Percentiles rank a stretch among this genome's conserved stretches.
phyloP scores from a whole-genome alignment of 2,888 invertebrate genomes.

The Brachynemurus nebulosus region DNA sequence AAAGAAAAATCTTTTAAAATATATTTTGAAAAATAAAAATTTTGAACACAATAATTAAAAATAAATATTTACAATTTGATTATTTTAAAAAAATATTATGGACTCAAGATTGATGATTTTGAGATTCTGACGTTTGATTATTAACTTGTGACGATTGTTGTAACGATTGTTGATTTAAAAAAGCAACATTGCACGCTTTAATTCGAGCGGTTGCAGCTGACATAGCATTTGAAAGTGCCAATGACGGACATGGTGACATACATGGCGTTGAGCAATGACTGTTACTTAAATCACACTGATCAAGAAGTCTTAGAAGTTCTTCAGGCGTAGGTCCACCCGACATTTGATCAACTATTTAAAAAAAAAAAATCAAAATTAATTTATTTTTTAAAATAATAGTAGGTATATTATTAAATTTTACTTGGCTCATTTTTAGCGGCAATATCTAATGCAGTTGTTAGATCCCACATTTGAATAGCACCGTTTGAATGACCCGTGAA shows the following conservation, averaged over 20 bases:
- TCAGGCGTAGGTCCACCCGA: constrained; percentile 87
- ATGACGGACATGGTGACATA: constrained; percentile 56
- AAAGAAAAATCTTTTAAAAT: too few relatives aligned
- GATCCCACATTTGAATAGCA: constrained; percentile 95
- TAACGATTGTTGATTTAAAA: constrained; percentile 39
- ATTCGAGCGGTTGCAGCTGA: constrained; percentile 34
- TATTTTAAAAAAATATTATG: too few relatives aligned
- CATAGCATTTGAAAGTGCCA: constrained; percentile 33
- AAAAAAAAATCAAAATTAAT: constrained; percentile 7
- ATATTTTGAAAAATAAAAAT: too few relatives aligned
- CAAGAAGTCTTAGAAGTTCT: constrained; percentile 79
- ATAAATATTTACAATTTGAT: too few relatives aligned
- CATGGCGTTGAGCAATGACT: constrained; percentile 66
- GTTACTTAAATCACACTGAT: constrained; percentile 86
- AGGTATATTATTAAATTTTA: constrained; percentile 18
- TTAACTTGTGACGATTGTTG: too few relatives aligned
- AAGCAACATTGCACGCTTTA: constrained; percentile 46
- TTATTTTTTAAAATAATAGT: not conserved
- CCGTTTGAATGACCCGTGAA: constrained; percentile 89
- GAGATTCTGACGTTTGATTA: too few relatives aligned
- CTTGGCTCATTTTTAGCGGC: constrained; percentile 38
- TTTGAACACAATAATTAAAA: too few relatives aligned
- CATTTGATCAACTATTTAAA: constrained; percentile 35
- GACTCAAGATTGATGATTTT: too few relatives aligned
- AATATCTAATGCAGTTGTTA: constrained; percentile 85